Conservation (phyloP, 2,888 invertebrate species). For the Acanthosepion lycidas region DNA sequence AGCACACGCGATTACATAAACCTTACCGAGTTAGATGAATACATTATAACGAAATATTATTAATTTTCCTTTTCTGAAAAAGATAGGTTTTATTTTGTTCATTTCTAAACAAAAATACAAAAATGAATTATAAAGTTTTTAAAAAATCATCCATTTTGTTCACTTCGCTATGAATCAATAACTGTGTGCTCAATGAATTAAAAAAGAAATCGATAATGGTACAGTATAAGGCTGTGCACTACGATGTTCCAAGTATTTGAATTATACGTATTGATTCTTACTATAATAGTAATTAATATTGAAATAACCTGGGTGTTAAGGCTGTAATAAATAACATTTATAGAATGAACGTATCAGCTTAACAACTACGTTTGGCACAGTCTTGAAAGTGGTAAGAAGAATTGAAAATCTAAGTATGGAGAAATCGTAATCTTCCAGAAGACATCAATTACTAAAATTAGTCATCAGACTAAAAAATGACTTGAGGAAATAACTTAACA, state of each 20-base stretch:
- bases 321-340: neutral
- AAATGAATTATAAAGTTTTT: neutral
- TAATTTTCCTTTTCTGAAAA: neutral
- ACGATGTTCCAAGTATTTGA: neutral
- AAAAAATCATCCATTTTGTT: neutral
- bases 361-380: neutral
- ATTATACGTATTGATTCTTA: neutral
- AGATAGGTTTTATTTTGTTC: conserved; percentile 2
- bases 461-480: no score
- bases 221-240: neutral
- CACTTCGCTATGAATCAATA: neutral
- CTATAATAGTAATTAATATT: neutral
- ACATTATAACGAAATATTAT: neutral
- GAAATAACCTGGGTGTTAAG: neutral
- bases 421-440: no score
- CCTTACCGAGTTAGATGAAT: neutral
- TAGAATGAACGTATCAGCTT: neutral
- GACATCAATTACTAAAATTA: no score
- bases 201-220: neutral
- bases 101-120: neutral
- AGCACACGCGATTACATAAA: neutral
- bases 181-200: neutral
- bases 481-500: no score
- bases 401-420: no score
- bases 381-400: no score